These are phyloP conservation scores for Alexandromys fortis DNA, from an alignment of 2,113 vertebrate genomes.

Conservation along the genomic window DNA sequence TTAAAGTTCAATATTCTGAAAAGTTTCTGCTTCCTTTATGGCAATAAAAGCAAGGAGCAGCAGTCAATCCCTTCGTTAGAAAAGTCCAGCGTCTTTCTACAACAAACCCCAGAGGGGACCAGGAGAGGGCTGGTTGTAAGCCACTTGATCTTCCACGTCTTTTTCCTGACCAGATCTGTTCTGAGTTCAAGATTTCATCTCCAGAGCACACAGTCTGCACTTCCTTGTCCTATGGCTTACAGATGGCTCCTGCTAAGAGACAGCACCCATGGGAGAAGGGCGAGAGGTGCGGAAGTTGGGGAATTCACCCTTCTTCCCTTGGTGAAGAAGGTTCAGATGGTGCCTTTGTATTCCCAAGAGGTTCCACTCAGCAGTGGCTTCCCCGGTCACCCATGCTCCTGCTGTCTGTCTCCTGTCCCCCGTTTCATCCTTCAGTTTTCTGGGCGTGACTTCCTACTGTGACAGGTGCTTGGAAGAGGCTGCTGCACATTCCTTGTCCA, in stretches of 20 bases:
- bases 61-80: neutral
- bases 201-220: neutral
- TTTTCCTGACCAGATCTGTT: neutral
- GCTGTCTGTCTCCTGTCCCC: neutral
- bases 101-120: neutral
- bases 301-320: too few relatives aligned
- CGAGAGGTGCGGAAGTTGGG: neutral
- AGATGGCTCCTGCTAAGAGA: neutral
- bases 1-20: neutral
- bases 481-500: neutral
- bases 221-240: neutral
- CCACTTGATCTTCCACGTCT: neutral
- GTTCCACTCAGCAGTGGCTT: neutral
- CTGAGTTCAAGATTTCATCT: neutral
- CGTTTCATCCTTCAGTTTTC: rapidly evolving
- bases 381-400: neutral
- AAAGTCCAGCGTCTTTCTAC: neutral
- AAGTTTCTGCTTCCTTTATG: neutral
- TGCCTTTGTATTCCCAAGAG: neutral
- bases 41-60: neutral
- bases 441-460: neutral
- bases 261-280: neutral
- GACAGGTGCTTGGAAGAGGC: neutral
- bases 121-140: rapidly evolving
- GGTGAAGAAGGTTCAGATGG: too few relatives aligned